Evolutionary conservation across 2,113 vertebrate species (phyloP).

Genomic region (Percopsis transmontana): DNA sequence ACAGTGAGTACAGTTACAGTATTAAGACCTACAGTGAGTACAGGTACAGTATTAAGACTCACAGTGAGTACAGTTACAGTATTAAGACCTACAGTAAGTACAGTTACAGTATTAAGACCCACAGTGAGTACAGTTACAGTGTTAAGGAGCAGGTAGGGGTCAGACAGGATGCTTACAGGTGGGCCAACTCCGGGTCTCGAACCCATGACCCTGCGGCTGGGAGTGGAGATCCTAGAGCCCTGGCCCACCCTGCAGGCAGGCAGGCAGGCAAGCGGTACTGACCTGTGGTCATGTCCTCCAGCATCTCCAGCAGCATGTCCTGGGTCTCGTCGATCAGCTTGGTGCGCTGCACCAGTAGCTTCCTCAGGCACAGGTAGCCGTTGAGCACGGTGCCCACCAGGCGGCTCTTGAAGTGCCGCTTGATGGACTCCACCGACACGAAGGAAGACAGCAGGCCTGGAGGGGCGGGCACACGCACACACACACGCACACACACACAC

Average conservation of each 20-base stretch:
- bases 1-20: too few relatives aligned
- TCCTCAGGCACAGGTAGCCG: slow-evolving; percentile 94
- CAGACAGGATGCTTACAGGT: too few relatives aligned
- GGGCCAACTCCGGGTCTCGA: too few relatives aligned
- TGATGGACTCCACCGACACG: slow-evolving; percentile 98
- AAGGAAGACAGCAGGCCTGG: slow-evolving; percentile 95
- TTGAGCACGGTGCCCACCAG: slow-evolving; percentile 96
- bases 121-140: too few relatives aligned
- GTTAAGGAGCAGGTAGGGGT: too few relatives aligned
- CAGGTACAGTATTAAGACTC: too few relatives aligned
- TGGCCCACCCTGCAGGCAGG: not conserved
- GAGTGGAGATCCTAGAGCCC: too few relatives aligned
- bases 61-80: too few relatives aligned
- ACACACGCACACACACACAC: not conserved
- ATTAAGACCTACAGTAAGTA: too few relatives aligned
- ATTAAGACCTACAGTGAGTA: too few relatives aligned
- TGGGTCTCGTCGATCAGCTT: slow-evolving; percentile 98
- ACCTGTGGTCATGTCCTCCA: slow-evolving; percentile 99
- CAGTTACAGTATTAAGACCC: too few relatives aligned
- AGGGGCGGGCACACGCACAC: slow-evolving; percentile 1
- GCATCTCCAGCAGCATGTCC: slow-evolving; percentile 99
- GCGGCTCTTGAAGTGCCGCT: slow-evolving; percentile 95
- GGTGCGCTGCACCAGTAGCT: slow-evolving; percentile 96
- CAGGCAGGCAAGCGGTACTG: not conserved
- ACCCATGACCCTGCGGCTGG: too few relatives aligned